Percentiles rank a stretch among this genome's conserved stretches.
Evolutionary conservation across 2,113 vertebrate genomes (phyloP).

Genomic region (human (Homo sapiens)): DNA sequence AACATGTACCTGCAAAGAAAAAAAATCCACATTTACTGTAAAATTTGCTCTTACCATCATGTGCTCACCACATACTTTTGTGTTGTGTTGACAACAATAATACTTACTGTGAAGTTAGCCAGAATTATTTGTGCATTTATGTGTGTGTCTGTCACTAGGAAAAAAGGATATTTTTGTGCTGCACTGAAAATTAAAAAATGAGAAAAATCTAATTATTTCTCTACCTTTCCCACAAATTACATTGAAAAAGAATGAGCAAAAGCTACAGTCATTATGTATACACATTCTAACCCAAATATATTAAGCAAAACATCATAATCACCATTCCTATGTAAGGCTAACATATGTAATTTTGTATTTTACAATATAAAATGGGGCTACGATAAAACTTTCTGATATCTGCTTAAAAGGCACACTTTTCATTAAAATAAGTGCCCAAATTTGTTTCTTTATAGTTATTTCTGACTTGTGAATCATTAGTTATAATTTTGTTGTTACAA

Average conservation of each 20-base stretch:
- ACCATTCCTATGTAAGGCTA: not conserved
- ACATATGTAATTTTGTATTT: not conserved
- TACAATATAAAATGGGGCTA: not conserved
- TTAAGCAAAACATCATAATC: not conserved
- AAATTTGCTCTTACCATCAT: not conserved
- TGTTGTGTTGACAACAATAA: not conserved
- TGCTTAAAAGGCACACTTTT: not conserved
- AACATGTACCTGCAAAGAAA: conserved; percentile 94
- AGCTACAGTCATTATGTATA: not conserved
- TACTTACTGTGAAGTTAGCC: not conserved
- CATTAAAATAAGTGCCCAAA: not conserved
- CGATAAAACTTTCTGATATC: not conserved
- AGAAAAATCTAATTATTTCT: not conserved
- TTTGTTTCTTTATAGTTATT: not conserved
- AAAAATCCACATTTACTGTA: conserved; percentile 20
- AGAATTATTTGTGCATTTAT: not conserved
- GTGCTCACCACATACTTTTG: not conserved
- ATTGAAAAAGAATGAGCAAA: not conserved
- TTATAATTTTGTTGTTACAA: not conserved
- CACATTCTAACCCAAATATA: not conserved
- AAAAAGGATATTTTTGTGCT: not conserved
- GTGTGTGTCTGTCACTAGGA: not conserved
- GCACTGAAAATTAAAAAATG: not conserved
- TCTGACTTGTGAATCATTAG: not conserved
- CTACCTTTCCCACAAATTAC: not conserved